Conservation (phyloP, 2,797 vertebrate genomes). For the Myoxocephalus aenaeus region DNA sequence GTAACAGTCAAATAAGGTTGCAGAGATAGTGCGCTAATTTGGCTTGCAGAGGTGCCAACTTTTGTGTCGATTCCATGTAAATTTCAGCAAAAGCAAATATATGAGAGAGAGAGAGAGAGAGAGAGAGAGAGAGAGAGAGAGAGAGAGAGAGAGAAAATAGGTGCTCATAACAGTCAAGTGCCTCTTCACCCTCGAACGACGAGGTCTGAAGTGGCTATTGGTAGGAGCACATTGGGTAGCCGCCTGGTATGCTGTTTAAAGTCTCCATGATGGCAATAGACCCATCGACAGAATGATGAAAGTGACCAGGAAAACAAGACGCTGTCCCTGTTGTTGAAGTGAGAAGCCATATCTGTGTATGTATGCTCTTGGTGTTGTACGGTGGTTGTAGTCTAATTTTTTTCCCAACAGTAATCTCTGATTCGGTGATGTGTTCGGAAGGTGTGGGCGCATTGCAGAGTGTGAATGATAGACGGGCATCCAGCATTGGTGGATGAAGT, state of each 20-base stretch:
- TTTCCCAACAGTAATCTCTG: conserved; percentile 65
- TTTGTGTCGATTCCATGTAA: conserved; percentile 50
- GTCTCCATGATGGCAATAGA: conserved; percentile 19
- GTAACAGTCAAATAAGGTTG: conserved; percentile 57
- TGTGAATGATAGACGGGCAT: conserved; percentile 68
- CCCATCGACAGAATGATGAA: conserved; percentile 20
- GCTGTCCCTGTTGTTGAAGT: conserved; percentile 27
- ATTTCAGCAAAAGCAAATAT: conserved; percentile 41
- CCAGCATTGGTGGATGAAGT: conserved; percentile 71
- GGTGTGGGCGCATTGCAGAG: conserved; percentile 47
- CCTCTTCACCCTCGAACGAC: conserved; percentile 57
- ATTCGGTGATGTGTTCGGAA: conserved; percentile 52
- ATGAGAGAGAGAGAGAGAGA: conserved; percentile 7
- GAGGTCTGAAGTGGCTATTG: conserved; percentile 64
- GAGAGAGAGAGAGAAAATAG: conserved; percentile 5
- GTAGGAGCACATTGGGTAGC: conserved; percentile 46
- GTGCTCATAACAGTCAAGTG: conserved; percentile 65
- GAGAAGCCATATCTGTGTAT: conserved; percentile 8
- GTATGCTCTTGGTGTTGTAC: conserved; percentile 20
- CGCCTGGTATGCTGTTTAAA: conserved; percentile 37
- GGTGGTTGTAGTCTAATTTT: conserved; percentile 38
- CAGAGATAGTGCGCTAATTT: conserved; percentile 42
- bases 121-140: neutral
- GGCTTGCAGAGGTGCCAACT: conserved; percentile 27
- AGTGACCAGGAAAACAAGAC: conserved; percentile 19